Evolutionary conservation across 2,113 vertebrate species (phyloP).

Genomic region (Charina bottae): DNA sequence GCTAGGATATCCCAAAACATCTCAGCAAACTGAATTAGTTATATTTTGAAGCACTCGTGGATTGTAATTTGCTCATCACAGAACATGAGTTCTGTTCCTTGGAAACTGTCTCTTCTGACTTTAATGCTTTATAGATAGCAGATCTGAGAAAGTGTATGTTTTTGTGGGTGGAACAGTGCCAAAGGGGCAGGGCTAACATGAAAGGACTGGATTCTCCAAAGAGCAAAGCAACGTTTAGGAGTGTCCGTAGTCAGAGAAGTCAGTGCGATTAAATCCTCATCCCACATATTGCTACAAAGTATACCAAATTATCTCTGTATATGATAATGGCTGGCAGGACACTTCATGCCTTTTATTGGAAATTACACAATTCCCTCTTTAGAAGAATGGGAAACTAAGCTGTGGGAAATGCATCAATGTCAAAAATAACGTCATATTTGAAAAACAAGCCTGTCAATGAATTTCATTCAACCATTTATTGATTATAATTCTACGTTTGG

Average conservation of each 20-base stretch:
- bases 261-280: not conserved
- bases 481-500: not conserved
- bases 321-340: not conserved
- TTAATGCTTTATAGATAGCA: not conserved
- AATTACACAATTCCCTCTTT: not conserved
- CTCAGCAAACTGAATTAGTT: conserved; percentile 44
- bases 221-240: not conserved
- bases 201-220: conserved; percentile 11
- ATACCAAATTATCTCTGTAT: not conserved
- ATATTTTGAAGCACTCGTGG: conserved; percentile 42
- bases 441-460: not conserved
- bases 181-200: not conserved
- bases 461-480: not conserved
- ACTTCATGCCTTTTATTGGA: not conserved
- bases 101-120: not conserved
- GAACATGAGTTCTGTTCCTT: conserved; percentile 18
- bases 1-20: conserved; percentile 28
- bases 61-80: conserved; percentile 17
- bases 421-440: not conserved
- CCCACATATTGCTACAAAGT: not conserved
- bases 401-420: not conserved
- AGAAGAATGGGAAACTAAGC: not conserved
- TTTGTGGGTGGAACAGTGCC: not conserved
- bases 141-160: conserved; percentile 8
- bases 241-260: not conserved